Evolutionary conservation across 35 echinoderm and acorn worm species (phyloP).

Genomic region (Hemicentrotus pulcherrimus): DNA sequence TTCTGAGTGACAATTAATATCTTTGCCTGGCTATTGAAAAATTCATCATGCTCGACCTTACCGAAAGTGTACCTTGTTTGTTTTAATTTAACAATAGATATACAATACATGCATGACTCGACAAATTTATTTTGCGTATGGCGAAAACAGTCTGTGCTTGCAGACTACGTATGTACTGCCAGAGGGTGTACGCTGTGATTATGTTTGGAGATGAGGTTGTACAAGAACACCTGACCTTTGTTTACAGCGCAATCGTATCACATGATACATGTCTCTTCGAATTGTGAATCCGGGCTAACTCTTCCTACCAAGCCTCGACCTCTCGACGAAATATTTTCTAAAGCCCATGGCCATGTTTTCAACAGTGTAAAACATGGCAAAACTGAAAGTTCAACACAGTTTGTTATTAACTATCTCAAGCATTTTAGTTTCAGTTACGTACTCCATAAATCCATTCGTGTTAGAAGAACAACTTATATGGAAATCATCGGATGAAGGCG

Average conservation of each 20-base stretch:
- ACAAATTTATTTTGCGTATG: too few species aligned
- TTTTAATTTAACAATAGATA: too few species aligned
- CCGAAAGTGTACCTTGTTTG: too few species aligned
- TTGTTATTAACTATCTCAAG: neutral
- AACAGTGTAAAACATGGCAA: neutral
- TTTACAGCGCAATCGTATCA: neutral
- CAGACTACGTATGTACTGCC: too few species aligned
- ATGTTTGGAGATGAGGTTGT: neutral
- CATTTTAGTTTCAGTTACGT: neutral
- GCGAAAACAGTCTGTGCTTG: too few species aligned
- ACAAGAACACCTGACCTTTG: neutral
- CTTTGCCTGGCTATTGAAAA: too few species aligned
- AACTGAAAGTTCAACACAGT: neutral
- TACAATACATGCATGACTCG: too few species aligned
- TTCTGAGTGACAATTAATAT: too few species aligned
- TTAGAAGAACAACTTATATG: constrained; percentile 66
- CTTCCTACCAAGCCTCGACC: too few species aligned
- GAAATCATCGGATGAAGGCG: constrained; percentile 48
- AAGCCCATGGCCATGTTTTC: too few species aligned
- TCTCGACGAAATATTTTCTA: too few species aligned
- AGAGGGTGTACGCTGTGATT: neutral
- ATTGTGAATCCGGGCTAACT: neutral
- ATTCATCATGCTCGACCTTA: too few species aligned
- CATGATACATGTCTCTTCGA: neutral
- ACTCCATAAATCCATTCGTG: constrained; percentile 55